phyloP scores from a whole-genome alignment of 2,113 vertebrate genomes.

The Callocephalon fimbriatum region DNA sequence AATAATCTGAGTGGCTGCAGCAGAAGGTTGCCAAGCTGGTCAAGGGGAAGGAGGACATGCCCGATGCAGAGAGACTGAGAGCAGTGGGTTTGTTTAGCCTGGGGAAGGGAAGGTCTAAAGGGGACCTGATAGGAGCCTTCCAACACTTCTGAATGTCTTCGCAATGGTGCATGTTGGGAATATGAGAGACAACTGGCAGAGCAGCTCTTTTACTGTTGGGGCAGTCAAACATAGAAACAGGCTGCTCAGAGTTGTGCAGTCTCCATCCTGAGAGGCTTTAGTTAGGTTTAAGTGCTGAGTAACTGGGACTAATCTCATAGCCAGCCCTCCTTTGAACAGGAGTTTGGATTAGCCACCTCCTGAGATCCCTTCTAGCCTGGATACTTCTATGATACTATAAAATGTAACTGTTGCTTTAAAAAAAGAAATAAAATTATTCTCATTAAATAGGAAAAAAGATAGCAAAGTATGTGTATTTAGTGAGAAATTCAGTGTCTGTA shows the following conservation, averaged over 20 bases:
- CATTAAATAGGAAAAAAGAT: neutral
- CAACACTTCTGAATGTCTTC: accelerated
- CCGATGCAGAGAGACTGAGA: neutral
- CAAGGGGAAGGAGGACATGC: neutral
- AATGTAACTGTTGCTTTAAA: neutral
- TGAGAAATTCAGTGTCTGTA: neutral
- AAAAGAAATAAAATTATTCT: neutral
- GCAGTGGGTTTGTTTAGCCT: neutral
- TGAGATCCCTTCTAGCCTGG: neutral
- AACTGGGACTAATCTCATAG: neutral
- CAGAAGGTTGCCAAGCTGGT: neutral
- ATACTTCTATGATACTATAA: neutral
- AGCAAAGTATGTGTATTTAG: neutral
- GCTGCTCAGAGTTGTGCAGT: neutral
- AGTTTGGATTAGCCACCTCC: neutral
- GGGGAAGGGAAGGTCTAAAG: neutral
- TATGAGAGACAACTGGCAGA: neutral
- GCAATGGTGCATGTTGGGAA: neutral
- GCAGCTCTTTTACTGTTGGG: neutral
- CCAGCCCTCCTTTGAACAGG: neutral
- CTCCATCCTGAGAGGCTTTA: neutral
- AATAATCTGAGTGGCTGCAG: accelerated
- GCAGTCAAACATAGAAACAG: neutral
- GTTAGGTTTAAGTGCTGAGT: neutral
- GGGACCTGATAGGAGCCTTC: neutral